phyloP scores from a whole-genome alignment of 2,797 vertebrate species.

The Nasua narica region DNA sequence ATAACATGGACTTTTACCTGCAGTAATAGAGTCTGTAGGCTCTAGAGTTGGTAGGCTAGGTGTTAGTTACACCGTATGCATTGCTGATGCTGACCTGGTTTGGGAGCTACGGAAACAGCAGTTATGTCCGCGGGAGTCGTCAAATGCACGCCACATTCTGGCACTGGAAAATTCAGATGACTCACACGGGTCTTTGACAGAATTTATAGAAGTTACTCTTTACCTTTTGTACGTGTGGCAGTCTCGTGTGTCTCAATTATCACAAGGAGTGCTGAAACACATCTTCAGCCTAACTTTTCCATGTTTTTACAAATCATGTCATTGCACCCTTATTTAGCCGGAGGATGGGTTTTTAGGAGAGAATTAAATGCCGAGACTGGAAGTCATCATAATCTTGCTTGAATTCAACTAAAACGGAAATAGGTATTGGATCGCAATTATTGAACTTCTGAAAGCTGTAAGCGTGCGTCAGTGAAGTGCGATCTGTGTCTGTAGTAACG shows the following conservation, averaged over 20 bases:
- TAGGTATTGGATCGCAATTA: neutral
- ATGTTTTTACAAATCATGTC: neutral
- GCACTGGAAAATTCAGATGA: neutral
- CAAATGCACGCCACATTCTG: neutral
- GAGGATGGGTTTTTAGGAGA: neutral
- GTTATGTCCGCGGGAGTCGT: neutral
- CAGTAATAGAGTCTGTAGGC: neutral
- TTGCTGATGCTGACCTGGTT: neutral
- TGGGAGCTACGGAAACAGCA: neutral
- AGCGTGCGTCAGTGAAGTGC: neutral
- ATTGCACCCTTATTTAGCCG: neutral
- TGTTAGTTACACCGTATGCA: neutral
- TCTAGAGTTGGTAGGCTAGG: neutral
- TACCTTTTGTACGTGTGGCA: neutral
- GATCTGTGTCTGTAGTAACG: neutral
- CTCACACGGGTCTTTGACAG: neutral
- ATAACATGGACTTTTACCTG: neutral
- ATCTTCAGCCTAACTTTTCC: neutral
- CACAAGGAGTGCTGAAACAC: neutral
- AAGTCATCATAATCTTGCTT: neutral
- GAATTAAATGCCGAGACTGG: neutral
- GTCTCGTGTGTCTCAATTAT: neutral
- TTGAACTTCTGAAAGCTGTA: neutral
- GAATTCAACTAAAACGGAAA: neutral
- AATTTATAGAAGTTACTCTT: neutral